Conservation (phyloP, 2,797 vertebrate species). For the Coendou prehensilis region DNA sequence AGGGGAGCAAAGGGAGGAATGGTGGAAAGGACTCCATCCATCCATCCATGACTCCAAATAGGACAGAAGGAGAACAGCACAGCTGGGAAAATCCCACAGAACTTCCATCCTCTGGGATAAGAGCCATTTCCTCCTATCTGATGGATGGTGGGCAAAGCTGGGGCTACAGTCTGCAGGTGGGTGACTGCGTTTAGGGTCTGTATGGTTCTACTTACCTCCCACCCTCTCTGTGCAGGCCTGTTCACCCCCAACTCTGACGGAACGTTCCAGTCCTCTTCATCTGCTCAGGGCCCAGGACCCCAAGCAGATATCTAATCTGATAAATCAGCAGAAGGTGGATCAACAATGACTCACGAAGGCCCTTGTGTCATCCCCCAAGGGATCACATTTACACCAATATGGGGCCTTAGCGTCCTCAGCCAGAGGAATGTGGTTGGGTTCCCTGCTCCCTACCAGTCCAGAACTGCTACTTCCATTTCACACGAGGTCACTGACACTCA, state of each 20-base stretch:
- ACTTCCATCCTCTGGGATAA: background rate
- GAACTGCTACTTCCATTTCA: background rate
- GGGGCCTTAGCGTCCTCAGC: background rate
- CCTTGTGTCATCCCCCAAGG: background rate
- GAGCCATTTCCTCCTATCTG: background rate
- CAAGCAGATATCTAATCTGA: background rate
- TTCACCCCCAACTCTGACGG: background rate
- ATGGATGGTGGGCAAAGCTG: fast-evolving
- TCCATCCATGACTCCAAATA: background rate
- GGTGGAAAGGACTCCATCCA: background rate
- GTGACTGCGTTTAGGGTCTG: background rate
- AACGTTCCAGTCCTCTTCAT: background rate
- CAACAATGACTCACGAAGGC: background rate
- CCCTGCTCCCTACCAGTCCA: background rate
- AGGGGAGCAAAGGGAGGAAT: fast-evolving
- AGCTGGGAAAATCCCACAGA: background rate
- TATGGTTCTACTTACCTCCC: background rate
- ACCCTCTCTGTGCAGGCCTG: background rate
- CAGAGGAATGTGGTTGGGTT: background rate
- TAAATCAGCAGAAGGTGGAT: background rate
- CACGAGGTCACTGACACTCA: background rate
- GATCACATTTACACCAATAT: background rate
- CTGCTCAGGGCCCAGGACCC: background rate
- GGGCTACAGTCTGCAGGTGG: background rate
- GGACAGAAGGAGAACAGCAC: background rate